These are phyloP conservation scores for Lasioglossum vierecki DNA, from an alignment of 2,888 invertebrate species.

Conservation along the genomic window DNA sequence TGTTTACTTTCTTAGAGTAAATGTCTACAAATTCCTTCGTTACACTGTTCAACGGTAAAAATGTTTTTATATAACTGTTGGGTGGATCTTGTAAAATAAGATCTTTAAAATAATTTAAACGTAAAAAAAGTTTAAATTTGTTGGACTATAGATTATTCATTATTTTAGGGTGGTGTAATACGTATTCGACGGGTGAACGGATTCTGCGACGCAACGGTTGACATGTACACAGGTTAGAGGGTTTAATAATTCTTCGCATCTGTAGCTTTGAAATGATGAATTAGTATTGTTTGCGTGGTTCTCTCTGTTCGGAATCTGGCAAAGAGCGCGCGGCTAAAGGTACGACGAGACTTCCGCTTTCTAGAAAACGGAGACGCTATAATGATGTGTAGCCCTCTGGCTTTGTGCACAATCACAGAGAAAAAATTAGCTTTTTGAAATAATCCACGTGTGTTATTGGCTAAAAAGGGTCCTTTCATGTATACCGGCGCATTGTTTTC, in stretches of 20 bases:
- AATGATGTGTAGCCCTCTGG: constrained; percentile 76
- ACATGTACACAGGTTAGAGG: neutral
- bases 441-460: constrained; percentile 83
- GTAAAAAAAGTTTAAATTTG: too few relatives aligned
- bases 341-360: constrained; percentile 61
- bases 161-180: too few relatives aligned
- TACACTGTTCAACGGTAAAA: too few relatives aligned
- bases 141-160: too few relatives aligned
- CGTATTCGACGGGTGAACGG: neutral
- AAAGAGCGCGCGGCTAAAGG: constrained; percentile 35
- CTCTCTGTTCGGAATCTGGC: neutral
- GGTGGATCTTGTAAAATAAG: too few relatives aligned
- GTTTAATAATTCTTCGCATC: neutral
- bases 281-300: constrained; percentile 16
- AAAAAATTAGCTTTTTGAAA: constrained; percentile 83
- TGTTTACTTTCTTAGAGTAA: too few relatives aligned
- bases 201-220: neutral
- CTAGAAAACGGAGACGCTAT: constrained; percentile 55
- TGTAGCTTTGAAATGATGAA: neutral
- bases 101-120: too few relatives aligned
- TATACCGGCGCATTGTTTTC: constrained; percentile 82
- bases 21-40: too few relatives aligned
- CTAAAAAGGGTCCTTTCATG: constrained; percentile 83
- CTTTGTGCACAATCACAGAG: constrained; percentile 75
- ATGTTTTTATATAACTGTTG: too few relatives aligned